Evolutionary conservation across 2,888 invertebrate genomes (phyloP).

Genomic region (Carterocephalus palaemon): DNA sequence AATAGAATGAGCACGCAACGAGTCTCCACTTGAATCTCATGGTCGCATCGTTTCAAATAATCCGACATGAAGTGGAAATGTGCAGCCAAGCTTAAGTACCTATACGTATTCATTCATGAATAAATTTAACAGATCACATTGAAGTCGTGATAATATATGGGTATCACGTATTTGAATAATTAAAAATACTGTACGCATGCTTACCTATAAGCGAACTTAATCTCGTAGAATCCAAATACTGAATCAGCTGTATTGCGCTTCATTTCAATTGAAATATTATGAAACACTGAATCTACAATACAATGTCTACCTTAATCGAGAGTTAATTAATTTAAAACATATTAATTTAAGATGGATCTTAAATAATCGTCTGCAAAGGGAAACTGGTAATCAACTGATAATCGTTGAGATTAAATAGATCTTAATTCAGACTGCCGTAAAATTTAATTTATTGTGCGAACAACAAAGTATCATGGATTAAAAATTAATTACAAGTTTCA

Average conservation of each 20-base stretch:
- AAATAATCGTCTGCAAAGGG: no score
- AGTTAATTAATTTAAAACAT: slow-evolving; percentile 1
- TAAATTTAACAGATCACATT: slow-evolving; percentile 13
- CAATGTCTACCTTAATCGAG: no score
- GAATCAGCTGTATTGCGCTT: no score
- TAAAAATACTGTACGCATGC: slow-evolving; percentile 8
- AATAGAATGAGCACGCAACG: no score
- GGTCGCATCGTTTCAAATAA: not conserved
- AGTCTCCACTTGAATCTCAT: no score
- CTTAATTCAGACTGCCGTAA: slow-evolving; percentile 32
- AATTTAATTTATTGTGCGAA: slow-evolving; percentile 60
- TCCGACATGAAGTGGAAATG: slow-evolving; percentile 3
- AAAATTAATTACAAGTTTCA: slow-evolving; percentile 68
- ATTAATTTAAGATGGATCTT: no score
- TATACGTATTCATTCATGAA: slow-evolving; percentile 7
- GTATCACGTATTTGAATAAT: slow-evolving; percentile 18
- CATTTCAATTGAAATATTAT: no score
- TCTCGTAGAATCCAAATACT: no score
- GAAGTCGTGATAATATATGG: slow-evolving; percentile 17
- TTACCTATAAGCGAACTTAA: not conserved
- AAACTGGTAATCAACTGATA: slow-evolving; percentile 32
- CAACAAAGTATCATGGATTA: slow-evolving; percentile 62
- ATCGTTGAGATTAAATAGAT: slow-evolving; percentile 28
- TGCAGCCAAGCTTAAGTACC: slow-evolving; percentile 8
- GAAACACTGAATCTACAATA: no score